Evolutionary conservation across 2,797 vertebrate species (phyloP).

Genomic region (Syncerus caffer): DNA sequence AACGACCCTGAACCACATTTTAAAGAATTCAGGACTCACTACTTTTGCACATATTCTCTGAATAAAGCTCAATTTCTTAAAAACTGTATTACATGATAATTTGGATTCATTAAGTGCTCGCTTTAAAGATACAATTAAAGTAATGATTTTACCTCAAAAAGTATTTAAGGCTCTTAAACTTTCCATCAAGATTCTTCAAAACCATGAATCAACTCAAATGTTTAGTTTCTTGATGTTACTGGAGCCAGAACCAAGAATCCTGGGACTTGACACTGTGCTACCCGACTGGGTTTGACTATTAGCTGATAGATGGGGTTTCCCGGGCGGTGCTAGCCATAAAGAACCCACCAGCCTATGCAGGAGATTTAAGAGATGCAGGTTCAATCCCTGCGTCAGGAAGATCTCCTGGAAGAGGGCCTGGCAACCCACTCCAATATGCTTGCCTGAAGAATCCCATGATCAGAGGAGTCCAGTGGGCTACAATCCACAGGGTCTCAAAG

Average conservation of each 20-base stretch:
- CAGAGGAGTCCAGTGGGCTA: not conserved
- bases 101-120: not conserved
- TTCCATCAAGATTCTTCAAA: not conserved
- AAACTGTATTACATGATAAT: not conserved
- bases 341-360: not conserved
- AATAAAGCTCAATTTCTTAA: constrained; percentile 28
- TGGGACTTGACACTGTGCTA: not conserved
- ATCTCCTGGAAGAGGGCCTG: not conserved
- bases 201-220: not conserved
- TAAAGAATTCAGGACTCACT: not conserved
- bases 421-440: not conserved
- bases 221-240: not conserved
- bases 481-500: not conserved
- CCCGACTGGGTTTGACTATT: not conserved
- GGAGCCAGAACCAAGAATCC: not conserved
- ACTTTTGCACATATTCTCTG: not conserved
- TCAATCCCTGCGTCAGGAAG: not conserved
- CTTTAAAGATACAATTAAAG: constrained; percentile 9
- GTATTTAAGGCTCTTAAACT: not conserved
- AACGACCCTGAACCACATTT: not conserved
- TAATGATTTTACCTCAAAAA: constrained; percentile 27
- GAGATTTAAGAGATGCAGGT: not conserved
- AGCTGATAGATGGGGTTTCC: not conserved
- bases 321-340: not conserved
- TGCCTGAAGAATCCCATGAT: not conserved